A percentile compares a stretch with the other conserved stretches of the same genome.
Evolutionary conservation across 92 coral and sea anemone genomes (phyloP).

Genomic region (Virgularia gustaviana): DNA sequence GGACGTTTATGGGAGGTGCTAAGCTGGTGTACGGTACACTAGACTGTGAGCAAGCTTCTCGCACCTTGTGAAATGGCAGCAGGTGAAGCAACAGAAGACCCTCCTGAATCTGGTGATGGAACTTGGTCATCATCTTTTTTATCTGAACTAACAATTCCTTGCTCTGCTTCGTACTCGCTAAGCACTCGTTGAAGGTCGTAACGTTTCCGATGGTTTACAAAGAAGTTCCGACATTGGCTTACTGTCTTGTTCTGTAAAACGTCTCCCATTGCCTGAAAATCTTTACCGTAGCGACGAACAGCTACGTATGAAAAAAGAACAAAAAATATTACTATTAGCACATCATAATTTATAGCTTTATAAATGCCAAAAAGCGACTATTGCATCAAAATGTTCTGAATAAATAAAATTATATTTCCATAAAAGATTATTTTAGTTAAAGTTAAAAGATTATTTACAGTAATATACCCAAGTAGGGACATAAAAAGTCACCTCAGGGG

Average conservation of each 20-base stretch:
- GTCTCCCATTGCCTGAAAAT: slow-evolving; percentile 99
- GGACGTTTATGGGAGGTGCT: not conserved
- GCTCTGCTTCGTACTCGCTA: slow-evolving; percentile 95
- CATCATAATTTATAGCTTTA: not conserved
- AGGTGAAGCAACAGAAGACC: slow-evolving; percentile 60
- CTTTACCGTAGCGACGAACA: slow-evolving; percentile 96
- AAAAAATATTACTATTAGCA: not conserved
- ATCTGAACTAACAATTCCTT: slow-evolving; percentile 95
- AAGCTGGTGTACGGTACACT: slow-evolving; percentile 48
- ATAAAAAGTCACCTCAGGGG: no score
- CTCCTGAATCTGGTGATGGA: slow-evolving; percentile 75
- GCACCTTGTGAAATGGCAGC: slow-evolving; percentile 52
- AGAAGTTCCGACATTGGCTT: slow-evolving; percentile 96
- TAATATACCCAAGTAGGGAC: no score
- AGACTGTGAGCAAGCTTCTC: slow-evolving; percentile 63
- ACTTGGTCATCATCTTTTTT: slow-evolving; percentile 78
- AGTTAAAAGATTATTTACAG: no score
- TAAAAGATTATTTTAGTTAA: no score
- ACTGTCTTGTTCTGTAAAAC: slow-evolving; percentile 94
- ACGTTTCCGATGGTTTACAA: slow-evolving; percentile 91
- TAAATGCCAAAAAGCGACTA: not conserved
- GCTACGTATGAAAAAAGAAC: slow-evolving; percentile 54
- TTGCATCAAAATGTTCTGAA: not conserved
- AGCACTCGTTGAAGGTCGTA: slow-evolving; percentile 84
- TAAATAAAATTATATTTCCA: not conserved